Percentiles rank a stretch among this genome's conserved stretches.
Evolutionary conservation across 2,113 vertebrate genomes (phyloP).

Genomic region (Pelecanoides urinatrix): DNA sequence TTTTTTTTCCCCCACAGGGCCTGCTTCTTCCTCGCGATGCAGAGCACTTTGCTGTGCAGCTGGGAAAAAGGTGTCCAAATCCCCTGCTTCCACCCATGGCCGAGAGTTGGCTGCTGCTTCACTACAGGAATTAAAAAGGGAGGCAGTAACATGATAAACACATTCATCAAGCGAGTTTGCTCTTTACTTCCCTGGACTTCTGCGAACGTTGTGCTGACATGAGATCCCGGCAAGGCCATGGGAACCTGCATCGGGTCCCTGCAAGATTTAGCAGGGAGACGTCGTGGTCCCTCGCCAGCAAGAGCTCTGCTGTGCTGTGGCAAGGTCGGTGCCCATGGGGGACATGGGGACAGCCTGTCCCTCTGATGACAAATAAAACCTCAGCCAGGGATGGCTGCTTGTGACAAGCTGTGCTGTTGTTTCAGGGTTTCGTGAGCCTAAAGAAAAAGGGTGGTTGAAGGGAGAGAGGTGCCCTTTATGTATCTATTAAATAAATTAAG

Average conservation of each 20-base stretch:
- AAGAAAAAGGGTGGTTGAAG: background rate
- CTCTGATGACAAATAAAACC: background rate
- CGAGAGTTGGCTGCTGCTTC: background rate
- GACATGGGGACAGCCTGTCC: background rate
- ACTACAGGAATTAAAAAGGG: background rate
- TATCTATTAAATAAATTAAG: background rate
- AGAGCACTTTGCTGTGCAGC: background rate
- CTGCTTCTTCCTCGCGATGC: background rate
- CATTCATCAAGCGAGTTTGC: fast-evolving
- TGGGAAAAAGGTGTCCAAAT: background rate
- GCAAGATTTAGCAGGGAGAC: background rate
- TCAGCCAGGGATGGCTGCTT: background rate
- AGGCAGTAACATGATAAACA: background rate
- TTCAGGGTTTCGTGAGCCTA: background rate
- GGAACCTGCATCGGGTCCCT: background rate
- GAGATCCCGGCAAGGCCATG: background rate
- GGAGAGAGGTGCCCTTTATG: background rate
- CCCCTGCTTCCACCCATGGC: background rate
- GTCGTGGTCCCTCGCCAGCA: fast-evolving
- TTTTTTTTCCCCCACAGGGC: background rate
- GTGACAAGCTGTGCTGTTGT: background rate
- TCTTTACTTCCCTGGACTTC: background rate
- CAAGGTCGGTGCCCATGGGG: background rate
- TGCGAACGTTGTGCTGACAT: background rate
- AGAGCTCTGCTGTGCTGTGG: background rate